Evolutionary conservation across 2,113 vertebrate species (phyloP), one percentile per base, ranked within the genome.

Genomic region (Cebidichthys violaceus): DNA sequence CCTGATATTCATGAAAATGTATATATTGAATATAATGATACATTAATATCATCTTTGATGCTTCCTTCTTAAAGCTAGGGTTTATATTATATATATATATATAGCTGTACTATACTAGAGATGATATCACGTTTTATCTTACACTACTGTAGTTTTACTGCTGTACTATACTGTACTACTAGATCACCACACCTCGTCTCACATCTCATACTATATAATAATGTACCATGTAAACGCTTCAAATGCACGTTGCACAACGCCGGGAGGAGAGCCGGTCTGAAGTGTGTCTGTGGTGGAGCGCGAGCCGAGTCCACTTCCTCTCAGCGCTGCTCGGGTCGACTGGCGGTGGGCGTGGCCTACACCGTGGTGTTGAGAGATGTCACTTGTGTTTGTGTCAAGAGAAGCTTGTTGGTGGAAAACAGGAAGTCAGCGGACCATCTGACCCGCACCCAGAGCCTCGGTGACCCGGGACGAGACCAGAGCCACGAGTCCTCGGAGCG

Each of bases 291-390:
- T 27, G 81, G 77, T 52, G 1, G 27, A 77, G 62, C 1, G 41
- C 79, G 72, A 69, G 88, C 87, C 85, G 50, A 22, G 20, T 86
- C 86, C 86, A 75, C 67, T 91, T 89, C 80, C 86, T 90, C 39
- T 55, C 9, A 75, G 62, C 27, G 14, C 71, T 20, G 80, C 72
- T 24, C 84, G 84, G 90, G 22, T 90, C n/a, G 86, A 87, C 78
- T 75, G 62, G 17, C 43, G 0, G 86, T 78, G 88, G 92, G 90
- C 77, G 92, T 91, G 91, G 91, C 75, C 72, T 41, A 67, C 83
- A 11, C 61, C 88, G 88, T 85, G 92, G 67, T 84, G 78, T 81
- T 92, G 81, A 87, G 88, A 89, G 86, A 92, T 75, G 89, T 87
- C 88, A 86, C 87, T 91, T 52, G 90, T 76, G 81, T 89, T 76